Conservation (phyloP, 37 sponge, comb jelly and placozoan species). For the Dysidea cf. avara region DNA sequence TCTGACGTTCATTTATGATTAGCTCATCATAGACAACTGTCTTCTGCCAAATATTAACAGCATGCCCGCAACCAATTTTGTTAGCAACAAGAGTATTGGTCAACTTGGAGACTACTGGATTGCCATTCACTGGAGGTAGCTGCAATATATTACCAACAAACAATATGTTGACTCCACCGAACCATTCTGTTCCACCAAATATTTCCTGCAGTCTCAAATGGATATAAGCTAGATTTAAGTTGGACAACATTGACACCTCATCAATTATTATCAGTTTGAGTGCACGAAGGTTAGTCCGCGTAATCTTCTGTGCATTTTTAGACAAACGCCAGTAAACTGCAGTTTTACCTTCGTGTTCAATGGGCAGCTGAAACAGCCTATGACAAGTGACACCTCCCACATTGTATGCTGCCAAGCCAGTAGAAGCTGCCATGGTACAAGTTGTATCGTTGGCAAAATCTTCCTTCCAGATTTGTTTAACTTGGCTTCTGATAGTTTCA, state of each 20-base stretch:
- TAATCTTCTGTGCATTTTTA: conserved; percentile 28
- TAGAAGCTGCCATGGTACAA: conserved; percentile 32
- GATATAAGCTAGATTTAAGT: too few relatives aligned
- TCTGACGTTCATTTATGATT: too few relatives aligned
- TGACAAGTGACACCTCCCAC: conserved; percentile 36
- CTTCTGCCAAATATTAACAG: too few relatives aligned
- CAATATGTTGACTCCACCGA: conserved; percentile 26
- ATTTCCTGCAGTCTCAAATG: too few relatives aligned
- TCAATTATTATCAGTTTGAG: conserved; percentile 56
- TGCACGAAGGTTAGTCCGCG: conserved; percentile 26
- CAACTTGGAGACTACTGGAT: too few relatives aligned
- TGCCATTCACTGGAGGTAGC: too few relatives aligned
- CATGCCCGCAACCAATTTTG: too few relatives aligned
- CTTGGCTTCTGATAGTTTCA: too few relatives aligned
- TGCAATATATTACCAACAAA: conserved; percentile 62
- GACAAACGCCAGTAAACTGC: conserved; percentile 52
- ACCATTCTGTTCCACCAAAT: conserved; percentile 24
- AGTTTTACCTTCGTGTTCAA: conserved; percentile 45
- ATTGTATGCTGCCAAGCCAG: conserved; percentile 46
- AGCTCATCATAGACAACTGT: too few relatives aligned
- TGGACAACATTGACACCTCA: conserved; percentile 68
- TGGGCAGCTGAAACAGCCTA: conserved; percentile 28
- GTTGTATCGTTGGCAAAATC: not conserved
- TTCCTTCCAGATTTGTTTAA: too few relatives aligned
- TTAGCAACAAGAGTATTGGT: too few relatives aligned